Conservation (phyloP, 2,113 vertebrate genomes). For the Notarius lentiginosus region DNA sequence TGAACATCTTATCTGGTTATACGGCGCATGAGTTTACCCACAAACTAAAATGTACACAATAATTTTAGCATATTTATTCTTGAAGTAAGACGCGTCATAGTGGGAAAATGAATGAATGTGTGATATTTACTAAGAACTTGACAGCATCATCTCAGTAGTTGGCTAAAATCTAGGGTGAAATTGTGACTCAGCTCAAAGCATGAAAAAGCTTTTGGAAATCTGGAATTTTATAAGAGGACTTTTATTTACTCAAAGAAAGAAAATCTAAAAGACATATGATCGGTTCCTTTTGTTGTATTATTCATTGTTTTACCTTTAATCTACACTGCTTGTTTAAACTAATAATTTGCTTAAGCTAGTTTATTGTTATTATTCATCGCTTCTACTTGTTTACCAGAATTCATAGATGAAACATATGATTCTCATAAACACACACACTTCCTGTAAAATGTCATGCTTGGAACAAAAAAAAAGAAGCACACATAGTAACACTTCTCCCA, state of each 20-base stretch:
- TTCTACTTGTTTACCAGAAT: slow-evolving; percentile 9
- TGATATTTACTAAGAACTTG: slow-evolving; percentile 6
- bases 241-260: slow-evolving; percentile 3
- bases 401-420: not conserved
- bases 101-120: not conserved
- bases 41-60: not conserved
- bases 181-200: not conserved
- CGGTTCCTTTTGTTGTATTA: not conserved
- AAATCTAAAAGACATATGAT: not conserved
- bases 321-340: not conserved
- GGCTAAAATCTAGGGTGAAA: not conserved
- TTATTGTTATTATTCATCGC: not conserved
- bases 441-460: not conserved
- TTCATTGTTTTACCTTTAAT: not conserved
- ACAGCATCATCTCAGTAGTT: slow-evolving; percentile 5
- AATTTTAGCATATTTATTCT: not conserved
- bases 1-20: not conserved
- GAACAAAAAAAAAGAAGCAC: not conserved
- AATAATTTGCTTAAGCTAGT: not conserved
- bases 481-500: not conserved
- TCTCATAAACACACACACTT: not conserved
- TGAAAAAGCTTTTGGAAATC: not conserved
- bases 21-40: not conserved
- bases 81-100: not conserved
- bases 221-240: not conserved